phyloP scores from a whole-genome alignment of 1,140 invertebrate genomes.

The Vollenhovia emeryi region DNA sequence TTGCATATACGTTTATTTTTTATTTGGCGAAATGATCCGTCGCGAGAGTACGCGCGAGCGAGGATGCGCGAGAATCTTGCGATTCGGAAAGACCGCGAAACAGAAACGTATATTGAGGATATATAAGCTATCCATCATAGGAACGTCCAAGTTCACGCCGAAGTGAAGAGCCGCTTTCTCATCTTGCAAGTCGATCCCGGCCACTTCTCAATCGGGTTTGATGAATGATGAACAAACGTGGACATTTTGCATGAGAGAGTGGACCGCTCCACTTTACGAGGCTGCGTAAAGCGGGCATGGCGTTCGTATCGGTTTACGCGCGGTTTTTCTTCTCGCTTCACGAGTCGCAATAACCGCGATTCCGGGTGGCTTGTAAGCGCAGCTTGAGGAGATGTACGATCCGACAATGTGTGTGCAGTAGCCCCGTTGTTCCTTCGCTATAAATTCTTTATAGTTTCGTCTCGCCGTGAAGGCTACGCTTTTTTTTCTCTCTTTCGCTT shows the following conservation, averaged over 20 bases:
- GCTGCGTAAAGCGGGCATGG: background rate
- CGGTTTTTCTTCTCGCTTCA: constrained; percentile 36
- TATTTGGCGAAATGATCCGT: background rate
- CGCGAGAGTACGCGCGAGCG: background rate
- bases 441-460: constrained; percentile 76
- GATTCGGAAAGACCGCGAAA: constrained; percentile 9
- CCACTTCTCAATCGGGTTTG: constrained; percentile 38
- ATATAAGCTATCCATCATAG: background rate
- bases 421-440: constrained; percentile 62
- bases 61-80: background rate
- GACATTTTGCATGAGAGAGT: constrained; percentile 39
- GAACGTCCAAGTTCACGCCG: background rate
- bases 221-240: constrained; percentile 43
- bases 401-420: constrained; percentile 21
- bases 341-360: constrained; percentile 51
- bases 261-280: constrained; percentile 28
- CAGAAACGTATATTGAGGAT: background rate
- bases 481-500: background rate
- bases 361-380: constrained; percentile 7
- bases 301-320: constrained; percentile 8
- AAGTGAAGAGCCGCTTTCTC: constrained; percentile 29
- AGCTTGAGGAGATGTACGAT: constrained; percentile 22
- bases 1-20: background rate
- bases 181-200: constrained; percentile 31
- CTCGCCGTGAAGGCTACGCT: constrained; percentile 41